Conservation (phyloP, 2,888 invertebrate species). For the Elysia crispata region DNA sequence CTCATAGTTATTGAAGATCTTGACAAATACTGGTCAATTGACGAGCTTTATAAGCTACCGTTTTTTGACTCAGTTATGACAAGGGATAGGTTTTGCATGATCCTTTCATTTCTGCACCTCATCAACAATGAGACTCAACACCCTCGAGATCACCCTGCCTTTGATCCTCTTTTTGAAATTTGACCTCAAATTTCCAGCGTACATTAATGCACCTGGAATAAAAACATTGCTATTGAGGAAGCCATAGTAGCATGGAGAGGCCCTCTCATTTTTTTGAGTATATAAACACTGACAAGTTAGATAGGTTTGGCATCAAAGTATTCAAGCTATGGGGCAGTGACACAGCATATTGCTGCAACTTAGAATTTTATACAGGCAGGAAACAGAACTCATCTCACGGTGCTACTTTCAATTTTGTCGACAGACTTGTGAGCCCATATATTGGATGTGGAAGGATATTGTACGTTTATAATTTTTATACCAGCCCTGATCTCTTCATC, state of each 20-base stretch:
- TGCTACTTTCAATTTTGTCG: conserved; percentile 3
- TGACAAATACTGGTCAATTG: not conserved
- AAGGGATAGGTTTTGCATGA: too few relatives aligned
- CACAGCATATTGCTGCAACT: conserved; percentile 18
- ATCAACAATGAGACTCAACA: not conserved
- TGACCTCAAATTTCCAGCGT: not conserved
- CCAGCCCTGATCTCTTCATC: conserved; percentile 20
- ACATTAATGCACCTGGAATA: not conserved
- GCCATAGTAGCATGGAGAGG: conserved; percentile 25
- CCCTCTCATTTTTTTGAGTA: not conserved
- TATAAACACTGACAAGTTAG: conserved; percentile 12
- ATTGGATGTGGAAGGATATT: not conserved
- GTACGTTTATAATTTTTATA: conserved; percentile 15
- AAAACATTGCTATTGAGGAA: not conserved
- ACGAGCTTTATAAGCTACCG: not conserved
- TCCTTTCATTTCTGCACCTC: conserved; percentile 14
- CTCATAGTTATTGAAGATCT: conserved; percentile 11
- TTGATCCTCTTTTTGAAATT: conserved; percentile 11
- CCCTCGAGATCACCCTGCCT: not conserved
- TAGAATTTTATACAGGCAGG: conserved; percentile 15
- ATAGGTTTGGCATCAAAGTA: conserved; percentile 3
- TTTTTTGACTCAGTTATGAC: not conserved
- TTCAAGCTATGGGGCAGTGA: conserved; percentile 23
- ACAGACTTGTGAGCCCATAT: not conserved
- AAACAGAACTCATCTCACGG: not conserved